Base-by-base conservation (phyloP, 1,140 invertebrate genomes). In the Psix sp. region DNA sequence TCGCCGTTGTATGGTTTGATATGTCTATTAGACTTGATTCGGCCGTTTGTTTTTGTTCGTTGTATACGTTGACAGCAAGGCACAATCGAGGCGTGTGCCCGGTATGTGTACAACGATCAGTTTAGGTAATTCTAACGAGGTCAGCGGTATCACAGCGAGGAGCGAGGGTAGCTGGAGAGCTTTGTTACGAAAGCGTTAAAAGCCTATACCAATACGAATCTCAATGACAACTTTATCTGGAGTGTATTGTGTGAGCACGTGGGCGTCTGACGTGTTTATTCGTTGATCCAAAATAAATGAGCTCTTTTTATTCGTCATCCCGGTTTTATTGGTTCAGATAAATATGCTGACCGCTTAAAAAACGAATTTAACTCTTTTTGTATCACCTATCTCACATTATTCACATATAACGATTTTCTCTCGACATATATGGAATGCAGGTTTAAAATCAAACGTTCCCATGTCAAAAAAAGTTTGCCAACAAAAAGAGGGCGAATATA, bases 121-220 rank as follows among this genome's bases (percentile, higher is more conserved):
- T 77, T 76, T 49, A 73, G 70, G 57, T 75, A 73, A 74, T 77
- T 74, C 49, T 46, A 74, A 75, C 74, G 77, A 85, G 81, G 81
- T 84, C 80, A 77, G 62, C n/a, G n/a, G n/a, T 76, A 67, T 70
- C 52, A 57, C 70, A 24, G 29, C 33, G 46, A 66, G 60, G 60
- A 72, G 60, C 70, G 60, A 70, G 63, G 65, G 68, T 66, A 77
- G 76, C 80, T 29, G 7, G 7, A 1, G 80, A 80, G 84, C 80
- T 86, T 86, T 77, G 82, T 87, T 87, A 86, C 73, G 71, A 59
- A 76, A 77, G 79, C 73, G 76, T 76, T 72, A 76, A 81, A 81
- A 82, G 80, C 74, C 79, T 79, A 78, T n/a, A n/a, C 57, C 77
- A 67, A 71, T 77, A 79, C 68, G 81, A 84, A 84, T 84, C 80